These are phyloP conservation scores for Amphimallon solstitiale DNA, from an alignment of 2,888 invertebrate genomes.

Conservation along the genomic window DNA sequence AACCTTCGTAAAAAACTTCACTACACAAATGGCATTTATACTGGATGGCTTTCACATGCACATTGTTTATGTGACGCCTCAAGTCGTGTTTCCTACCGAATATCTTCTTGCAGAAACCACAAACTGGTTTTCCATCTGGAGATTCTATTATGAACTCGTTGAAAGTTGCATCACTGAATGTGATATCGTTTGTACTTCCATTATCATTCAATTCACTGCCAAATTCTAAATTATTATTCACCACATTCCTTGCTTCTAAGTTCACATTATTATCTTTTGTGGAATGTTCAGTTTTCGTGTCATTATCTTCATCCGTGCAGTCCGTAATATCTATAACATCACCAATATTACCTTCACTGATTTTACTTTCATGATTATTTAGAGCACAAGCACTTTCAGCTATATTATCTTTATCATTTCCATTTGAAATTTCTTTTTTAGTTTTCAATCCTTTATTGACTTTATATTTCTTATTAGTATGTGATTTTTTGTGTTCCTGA, in stretches of 20 bases:
- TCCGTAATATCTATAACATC: neutral
- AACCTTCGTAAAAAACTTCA: conserved; percentile 44
- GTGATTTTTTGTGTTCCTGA: conserved; percentile 53
- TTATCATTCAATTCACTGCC: conserved; percentile 11
- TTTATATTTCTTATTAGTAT: neutral
- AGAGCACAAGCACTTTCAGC: too few species aligned
- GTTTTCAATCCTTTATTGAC: conserved; percentile 2
- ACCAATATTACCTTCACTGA: conserved; percentile 24
- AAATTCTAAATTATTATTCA: neutral
- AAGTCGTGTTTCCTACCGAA: conserved; percentile 43
- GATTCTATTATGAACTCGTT: conserved; percentile 3
- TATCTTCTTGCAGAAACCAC: conserved; percentile 43
- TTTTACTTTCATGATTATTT: conserved; percentile 27
- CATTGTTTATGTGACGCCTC: conserved; percentile 45
- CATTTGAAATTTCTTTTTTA: neutral
- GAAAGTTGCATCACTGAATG: neutral
- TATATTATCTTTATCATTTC: too few species aligned
- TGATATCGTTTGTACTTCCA: neutral
- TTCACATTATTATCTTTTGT: neutral
- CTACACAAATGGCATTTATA: conserved; percentile 47
- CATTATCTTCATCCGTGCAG: too few species aligned
- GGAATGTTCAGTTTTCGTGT: too few species aligned
- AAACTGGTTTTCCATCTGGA: conserved; percentile 42
- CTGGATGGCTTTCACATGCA: conserved; percentile 44
- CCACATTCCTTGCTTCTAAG: neutral